These are phyloP conservation scores for Stegana nigrithorax DNA, from an alignment of 2,888 invertebrate species.

Conservation along the genomic window DNA sequence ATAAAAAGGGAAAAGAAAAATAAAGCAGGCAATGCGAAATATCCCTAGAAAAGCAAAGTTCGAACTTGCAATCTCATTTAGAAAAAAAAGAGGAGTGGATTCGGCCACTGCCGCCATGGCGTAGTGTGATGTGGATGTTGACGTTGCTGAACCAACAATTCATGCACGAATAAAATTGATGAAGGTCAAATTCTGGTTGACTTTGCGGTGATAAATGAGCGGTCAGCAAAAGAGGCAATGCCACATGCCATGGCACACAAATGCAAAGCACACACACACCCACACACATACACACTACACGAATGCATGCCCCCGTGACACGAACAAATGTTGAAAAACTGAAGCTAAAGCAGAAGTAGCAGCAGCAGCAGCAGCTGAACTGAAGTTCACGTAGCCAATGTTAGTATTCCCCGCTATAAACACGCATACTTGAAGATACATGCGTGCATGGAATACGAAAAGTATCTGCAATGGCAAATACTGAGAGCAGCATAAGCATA, in stretches of 20 bases:
- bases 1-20: too few relatives aligned
- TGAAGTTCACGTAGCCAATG: constrained; percentile 19
- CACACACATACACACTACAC: constrained; percentile 7
- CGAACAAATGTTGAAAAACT: neutral
- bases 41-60: constrained; percentile 13
- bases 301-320: constrained; percentile 17
- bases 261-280: constrained; percentile 11
- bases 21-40: too few relatives aligned
- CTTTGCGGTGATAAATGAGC: constrained; percentile 55
- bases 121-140: neutral
- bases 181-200: constrained; percentile 54
- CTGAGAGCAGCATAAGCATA: too few relatives aligned
- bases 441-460: constrained; percentile 42
- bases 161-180: constrained; percentile 51
- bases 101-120: neutral
- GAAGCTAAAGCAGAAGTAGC: neutral
- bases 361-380: constrained; percentile 10
- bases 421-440: constrained; percentile 48
- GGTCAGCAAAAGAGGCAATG: constrained; percentile 39
- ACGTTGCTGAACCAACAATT: constrained; percentile 41
- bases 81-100: too few relatives aligned
- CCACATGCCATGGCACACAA: constrained; percentile 4
- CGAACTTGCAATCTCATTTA: constrained; percentile 31
- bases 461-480: too few relatives aligned
- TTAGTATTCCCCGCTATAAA: constrained; percentile 35